Conservation (phyloP, 2,888 invertebrate genomes). For the Drosophila pseudotakahashii region DNA sequence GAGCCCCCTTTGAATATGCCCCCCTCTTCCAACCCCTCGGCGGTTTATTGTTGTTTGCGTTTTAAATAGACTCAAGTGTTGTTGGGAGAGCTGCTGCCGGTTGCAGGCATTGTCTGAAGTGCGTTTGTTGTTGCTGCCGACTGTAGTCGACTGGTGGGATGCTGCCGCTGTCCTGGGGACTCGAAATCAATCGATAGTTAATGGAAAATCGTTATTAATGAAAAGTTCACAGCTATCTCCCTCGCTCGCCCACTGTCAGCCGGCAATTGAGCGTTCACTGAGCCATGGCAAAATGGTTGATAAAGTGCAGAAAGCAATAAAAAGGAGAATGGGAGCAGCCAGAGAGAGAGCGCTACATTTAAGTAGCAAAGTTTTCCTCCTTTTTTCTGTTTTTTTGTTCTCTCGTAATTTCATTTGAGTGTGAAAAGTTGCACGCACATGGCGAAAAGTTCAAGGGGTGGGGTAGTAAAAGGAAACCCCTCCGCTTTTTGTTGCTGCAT, state of each 20-base stretch:
- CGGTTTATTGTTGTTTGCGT: constrained; percentile 77
- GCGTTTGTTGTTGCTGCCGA: constrained; percentile 62
- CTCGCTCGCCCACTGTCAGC: constrained; percentile 4
- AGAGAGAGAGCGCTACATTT: constrained; percentile 65
- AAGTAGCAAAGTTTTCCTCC: constrained; percentile 69
- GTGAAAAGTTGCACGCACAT: constrained; percentile 77
- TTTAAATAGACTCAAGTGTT: constrained; percentile 79
- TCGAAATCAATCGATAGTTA: constrained; percentile 84
- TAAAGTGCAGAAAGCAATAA: constrained; percentile 76
- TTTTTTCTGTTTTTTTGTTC: constrained; percentile 11
- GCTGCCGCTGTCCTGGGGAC: constrained; percentile 47
- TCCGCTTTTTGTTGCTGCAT: constrained; percentile 66
- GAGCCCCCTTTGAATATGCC: not conserved
- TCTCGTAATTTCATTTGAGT: constrained; percentile 81
- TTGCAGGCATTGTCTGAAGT: constrained; percentile 79
- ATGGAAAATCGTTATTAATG: constrained; percentile 85
- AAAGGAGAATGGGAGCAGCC: constrained; percentile 27
- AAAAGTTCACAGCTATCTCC: constrained; percentile 73
- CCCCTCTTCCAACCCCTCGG: constrained; percentile 1
- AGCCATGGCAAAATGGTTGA: constrained; percentile 81
- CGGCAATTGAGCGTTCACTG: constrained; percentile 78
- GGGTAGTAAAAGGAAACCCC: not conserved
- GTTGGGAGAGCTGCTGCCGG: constrained; percentile 53
- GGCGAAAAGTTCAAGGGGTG: constrained; percentile 9
- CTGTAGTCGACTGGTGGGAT: constrained; percentile 38